These are phyloP conservation scores for Magallana angulata DNA, from an alignment of 1,140 invertebrate genomes.

Conservation along the genomic window DNA sequence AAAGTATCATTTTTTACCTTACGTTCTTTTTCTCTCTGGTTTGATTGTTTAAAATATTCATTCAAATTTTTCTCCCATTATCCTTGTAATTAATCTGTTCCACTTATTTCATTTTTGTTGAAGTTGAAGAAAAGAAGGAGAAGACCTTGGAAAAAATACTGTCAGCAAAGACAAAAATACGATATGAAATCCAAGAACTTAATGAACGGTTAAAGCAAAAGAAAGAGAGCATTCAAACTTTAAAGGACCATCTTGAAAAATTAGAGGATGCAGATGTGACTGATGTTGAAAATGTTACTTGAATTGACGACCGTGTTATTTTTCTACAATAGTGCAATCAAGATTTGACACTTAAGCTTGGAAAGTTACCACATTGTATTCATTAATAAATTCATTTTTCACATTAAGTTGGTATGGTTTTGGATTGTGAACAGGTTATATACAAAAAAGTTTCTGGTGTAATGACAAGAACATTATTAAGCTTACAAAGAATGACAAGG, in stretches of 20 bases:
- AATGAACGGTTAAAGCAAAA: constrained; percentile 93
- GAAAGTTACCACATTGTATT: too few relatives aligned
- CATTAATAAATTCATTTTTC: too few relatives aligned
- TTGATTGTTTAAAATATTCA: not conserved
- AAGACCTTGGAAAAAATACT: constrained; percentile 89
- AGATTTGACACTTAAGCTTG: too few relatives aligned
- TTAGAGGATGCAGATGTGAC: constrained; percentile 69
- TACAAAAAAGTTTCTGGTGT: too few relatives aligned
- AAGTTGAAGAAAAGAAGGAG: constrained; percentile 95
- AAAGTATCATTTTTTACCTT: too few relatives aligned
- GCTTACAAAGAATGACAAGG: too few relatives aligned
- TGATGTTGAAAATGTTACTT: constrained; percentile 2
- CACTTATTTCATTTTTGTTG: constrained; percentile 63
- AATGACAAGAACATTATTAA: too few relatives aligned
- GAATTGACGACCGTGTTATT: not conserved
- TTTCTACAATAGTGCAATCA: too few relatives aligned
- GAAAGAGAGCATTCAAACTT: constrained; percentile 93
- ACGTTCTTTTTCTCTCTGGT: too few relatives aligned
- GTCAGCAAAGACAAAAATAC: constrained; percentile 90
- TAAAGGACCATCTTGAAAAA: constrained; percentile 92
- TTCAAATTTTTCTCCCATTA: not conserved
- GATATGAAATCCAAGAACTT: constrained; percentile 89
- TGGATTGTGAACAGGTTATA: too few relatives aligned
- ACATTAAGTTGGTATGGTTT: too few relatives aligned
- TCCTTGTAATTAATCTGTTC: not conserved